Evolutionary conservation across 1,140 invertebrate species (phyloP), one percentile per base, ranked within the genome.

Genomic region (Battus philenor): DNA sequence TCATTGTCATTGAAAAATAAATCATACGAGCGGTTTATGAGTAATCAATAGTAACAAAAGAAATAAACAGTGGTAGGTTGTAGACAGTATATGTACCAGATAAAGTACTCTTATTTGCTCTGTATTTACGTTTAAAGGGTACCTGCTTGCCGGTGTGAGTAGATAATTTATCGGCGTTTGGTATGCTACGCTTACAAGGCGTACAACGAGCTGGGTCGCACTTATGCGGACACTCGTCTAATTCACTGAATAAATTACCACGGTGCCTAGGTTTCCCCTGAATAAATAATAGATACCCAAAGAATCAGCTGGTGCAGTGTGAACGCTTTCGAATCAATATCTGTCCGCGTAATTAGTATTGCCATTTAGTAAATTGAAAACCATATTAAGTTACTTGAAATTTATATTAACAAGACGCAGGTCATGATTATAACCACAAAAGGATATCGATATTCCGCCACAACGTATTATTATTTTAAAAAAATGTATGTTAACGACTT

Each of bases 141-240:
- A 27, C 44, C 38, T n/a, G 41, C 9, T 31, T 30, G 32, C 12
- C 43, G 29, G 66, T 76, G 64, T 70, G 68, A 38, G 66, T 77
- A 62, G 67, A 71, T 73, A 73, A 73, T 77, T 71, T 80, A 80
- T 75, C 59, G 62, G 59, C 38, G 38, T 9, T n/a, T 13, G 12
- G 2, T 26, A 13, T 16, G 24, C 3, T 22, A 20, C 12, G 22
- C 12, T 26, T 20, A 10, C 46, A 55, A 49, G 51, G 48, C 29
- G 50, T 43, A 45, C 34, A 53, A 47, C 54, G 56, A 72, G 66
- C 56, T 59, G 60, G 60, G 69, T 71, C 68, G 59, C 67, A 71
- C 70, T 78, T 76, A 78, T 75, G 76, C 69, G 72, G 75, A 74
- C 59, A 73, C 61, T 67, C 63, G 72, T 72, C 68, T 73, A 69